These are phyloP conservation scores for Aix galericulata DNA, from an alignment of 2,113 vertebrate genomes.

Conservation along the genomic window DNA sequence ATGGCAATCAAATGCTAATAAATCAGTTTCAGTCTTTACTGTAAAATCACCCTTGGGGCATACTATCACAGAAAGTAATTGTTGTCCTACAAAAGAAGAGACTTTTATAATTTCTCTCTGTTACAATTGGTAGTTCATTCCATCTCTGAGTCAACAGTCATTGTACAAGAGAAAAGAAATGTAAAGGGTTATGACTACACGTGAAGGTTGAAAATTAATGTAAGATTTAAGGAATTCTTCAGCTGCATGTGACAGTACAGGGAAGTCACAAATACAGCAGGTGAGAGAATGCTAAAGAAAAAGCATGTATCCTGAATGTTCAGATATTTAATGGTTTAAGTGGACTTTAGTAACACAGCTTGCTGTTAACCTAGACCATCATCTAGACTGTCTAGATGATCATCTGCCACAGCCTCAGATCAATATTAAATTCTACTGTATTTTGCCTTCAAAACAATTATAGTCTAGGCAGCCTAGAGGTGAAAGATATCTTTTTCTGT, in stretches of 20 bases:
- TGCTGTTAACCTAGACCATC: background rate
- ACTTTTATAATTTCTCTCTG: background rate
- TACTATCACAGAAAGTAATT: background rate
- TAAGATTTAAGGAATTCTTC: conserved; percentile 21
- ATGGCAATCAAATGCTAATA: background rate
- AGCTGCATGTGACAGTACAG: background rate
- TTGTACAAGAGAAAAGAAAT: background rate
- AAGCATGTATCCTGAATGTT: background rate
- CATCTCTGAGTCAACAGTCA: background rate
- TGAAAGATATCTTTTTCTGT: background rate
- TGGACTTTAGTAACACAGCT: background rate
- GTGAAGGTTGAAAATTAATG: conserved; percentile 20
- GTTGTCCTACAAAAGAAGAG: background rate
- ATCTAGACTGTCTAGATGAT: background rate
- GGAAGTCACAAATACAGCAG: background rate
- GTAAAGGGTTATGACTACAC: background rate
- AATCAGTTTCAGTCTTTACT: background rate
- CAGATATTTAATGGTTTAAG: background rate
- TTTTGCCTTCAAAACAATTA: conserved; percentile 37
- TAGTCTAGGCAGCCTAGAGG: background rate
- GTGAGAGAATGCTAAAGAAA: background rate
- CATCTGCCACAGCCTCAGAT: background rate
- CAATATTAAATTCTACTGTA: conserved; percentile 11
- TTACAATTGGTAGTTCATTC: conserved; percentile 30
- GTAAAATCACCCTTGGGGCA: background rate